Base-by-base conservation (phyloP, 2,113 vertebrate genomes). In the Hystrix brachyura region DNA sequence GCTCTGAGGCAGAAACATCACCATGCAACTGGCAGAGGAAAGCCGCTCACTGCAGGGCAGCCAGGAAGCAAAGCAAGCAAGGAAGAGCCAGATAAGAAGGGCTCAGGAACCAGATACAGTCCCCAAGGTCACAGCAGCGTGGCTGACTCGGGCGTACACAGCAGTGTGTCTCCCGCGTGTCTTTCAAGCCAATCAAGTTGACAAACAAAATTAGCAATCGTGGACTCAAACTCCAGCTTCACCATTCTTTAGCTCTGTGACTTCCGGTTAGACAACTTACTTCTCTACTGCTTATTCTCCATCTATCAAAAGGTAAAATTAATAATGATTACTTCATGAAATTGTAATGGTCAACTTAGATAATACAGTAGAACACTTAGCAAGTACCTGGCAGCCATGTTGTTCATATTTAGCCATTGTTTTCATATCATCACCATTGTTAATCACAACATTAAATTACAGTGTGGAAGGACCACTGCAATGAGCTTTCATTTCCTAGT, bases 391-490 rank as follows among this genome's bases (percentile, higher is more conserved):
- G 11, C 21, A 92, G 13, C 25, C 23, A 46, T 3, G 46, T 3
- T 69, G 43, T 90, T n/a, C 88, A 32, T 82, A 64, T 76, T 88
- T 78, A 83, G 46, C 76, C 87, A 51, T 80, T 89, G 7, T 46
- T 59, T 9, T 48, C 15, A 29, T 67, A 27, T 57, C 13, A 72
- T 23, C 25, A 64, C 51, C 4, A 60, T 67, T 19, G 27, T 85
- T n/a, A 94, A 48, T 64, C 51, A 84, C n/a, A 74, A 3, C 11
- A 83, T 62, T 25, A 91, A 67, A 92, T 59, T 43, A 10, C 64
- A 93, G 2, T 84, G 60, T 12, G 64, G 19, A 90, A 76, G 32
- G 7, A 64, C n/a, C 15, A 9, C 79, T 81, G 74, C 18, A 57
- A 38, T 85, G 57, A 69, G 27, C 53, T 67, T 84, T 55, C 6